Conservation (phyloP, 1,140 invertebrate genomes). For the Neodiprion fabricii region DNA sequence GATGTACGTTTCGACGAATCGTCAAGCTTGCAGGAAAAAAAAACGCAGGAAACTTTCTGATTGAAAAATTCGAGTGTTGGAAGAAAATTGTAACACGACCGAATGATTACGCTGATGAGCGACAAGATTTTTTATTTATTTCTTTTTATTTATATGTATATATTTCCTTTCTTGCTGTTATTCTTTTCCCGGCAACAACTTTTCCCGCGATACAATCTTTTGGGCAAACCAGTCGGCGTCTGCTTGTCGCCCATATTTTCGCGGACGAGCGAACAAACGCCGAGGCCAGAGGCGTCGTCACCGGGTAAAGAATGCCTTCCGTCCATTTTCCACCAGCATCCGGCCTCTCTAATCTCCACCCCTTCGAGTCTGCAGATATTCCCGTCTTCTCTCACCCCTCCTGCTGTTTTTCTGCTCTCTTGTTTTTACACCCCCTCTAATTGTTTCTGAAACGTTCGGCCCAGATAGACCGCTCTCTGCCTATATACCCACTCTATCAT, state of each 20-base stretch:
- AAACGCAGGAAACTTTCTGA: no score
- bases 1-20: no score
- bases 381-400: neutral
- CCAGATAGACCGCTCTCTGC: neutral
- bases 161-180: no score
- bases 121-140: no score
- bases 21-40: no score
- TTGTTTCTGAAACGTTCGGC: neutral
- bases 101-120: no score
- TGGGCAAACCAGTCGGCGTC: neutral
- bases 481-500: no score
- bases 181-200: no score
- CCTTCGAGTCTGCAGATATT: neutral
- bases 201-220: no score
- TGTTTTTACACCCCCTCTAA: slow-evolving; percentile 2
- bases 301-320: neutral
- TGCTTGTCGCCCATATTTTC: neutral
- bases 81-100: no score
- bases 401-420: neutral
- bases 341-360: neutral
- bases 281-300: neutral
- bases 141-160: no score
- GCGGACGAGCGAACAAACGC: neutral
- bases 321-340: slow-evolving; percentile 2
- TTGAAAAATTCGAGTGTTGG: no score